Evolutionary conservation across 2,797 vertebrate genomes (phyloP).

Genomic region (Lacerta viridis): DNA sequence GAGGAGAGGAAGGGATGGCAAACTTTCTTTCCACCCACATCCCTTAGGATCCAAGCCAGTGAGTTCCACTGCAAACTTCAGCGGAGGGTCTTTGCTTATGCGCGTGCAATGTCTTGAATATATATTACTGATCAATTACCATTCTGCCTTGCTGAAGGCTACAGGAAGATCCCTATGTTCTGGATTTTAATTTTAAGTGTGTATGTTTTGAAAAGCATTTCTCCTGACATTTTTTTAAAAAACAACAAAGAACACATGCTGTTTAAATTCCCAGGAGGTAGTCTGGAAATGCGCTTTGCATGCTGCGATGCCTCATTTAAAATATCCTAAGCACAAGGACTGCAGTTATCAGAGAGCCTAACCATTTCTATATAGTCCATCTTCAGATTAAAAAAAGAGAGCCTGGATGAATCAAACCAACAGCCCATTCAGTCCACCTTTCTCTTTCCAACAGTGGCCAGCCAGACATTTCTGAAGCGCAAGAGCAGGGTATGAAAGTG

Average conservation of each 20-base stretch:
- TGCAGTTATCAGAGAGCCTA: conserved; percentile 7
- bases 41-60: not conserved
- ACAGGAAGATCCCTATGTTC: not conserved
- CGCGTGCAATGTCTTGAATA: not conserved
- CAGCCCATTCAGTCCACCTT: too few species aligned
- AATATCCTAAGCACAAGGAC: conserved; percentile 8
- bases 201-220: not conserved
- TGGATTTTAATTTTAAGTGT: not conserved
- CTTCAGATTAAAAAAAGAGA: too few species aligned
- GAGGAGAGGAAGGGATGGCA: too few species aligned
- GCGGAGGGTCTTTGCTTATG: conserved; percentile 12
- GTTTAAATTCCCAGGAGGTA: conserved; percentile 40
- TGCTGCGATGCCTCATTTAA: conserved; percentile 30
- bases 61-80: not conserved
- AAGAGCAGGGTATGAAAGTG: not conserved
- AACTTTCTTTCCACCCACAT: not conserved
- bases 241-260: conserved; percentile 7
- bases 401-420: too few species aligned
- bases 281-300: not conserved
- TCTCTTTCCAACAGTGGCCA: too few species aligned
- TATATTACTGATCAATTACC: conserved; percentile 25
- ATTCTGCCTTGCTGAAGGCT: not conserved
- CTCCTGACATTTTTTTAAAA: conserved; percentile 17
- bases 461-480: too few species aligned
- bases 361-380: not conserved